A percentile compares a stretch with the other conserved stretches of the same genome.
Conservation (phyloP, 2,888 invertebrate genomes). For the Cephus spinipes region DNA sequence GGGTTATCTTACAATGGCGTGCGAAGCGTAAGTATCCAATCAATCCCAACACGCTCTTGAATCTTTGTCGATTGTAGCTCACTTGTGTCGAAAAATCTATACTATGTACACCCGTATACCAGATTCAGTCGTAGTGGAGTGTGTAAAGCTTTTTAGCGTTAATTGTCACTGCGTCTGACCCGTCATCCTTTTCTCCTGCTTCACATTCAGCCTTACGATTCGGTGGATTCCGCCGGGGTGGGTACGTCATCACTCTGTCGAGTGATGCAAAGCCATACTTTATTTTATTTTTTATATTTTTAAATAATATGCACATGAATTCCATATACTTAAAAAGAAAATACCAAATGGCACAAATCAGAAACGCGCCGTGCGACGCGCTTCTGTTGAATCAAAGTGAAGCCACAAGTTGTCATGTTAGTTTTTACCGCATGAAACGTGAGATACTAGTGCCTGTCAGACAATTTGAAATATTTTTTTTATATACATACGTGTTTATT, state of each 20-base stretch:
- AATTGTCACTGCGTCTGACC: not conserved
- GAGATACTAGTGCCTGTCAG: not conserved
- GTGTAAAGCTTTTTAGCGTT: not conserved
- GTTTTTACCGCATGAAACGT: not conserved
- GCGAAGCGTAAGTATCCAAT: conserved; percentile 80
- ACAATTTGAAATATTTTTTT: not conserved
- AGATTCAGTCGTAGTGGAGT: not conserved
- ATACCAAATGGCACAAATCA: not conserved
- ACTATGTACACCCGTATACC: not conserved
- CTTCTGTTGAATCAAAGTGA: not conserved
- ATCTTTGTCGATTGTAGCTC: not conserved
- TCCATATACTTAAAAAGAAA: not conserved
- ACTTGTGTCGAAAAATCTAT: not conserved
- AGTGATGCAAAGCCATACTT: not conserved
- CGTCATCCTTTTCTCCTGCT: conserved; percentile 36
- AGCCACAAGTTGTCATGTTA: not conserved
- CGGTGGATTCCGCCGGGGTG: conserved; percentile 51
- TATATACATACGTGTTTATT: not conserved
- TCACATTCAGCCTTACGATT: conserved; percentile 52
- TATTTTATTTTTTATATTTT: not conserved
- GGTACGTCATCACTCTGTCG: conserved; percentile 30
- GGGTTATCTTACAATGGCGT: conserved; percentile 84
- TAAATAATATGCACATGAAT: not conserved
- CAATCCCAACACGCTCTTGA: not conserved
- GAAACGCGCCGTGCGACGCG: not conserved